phyloP scores from a whole-genome alignment of 1,140 invertebrate species.

The Magallana angulata region DNA sequence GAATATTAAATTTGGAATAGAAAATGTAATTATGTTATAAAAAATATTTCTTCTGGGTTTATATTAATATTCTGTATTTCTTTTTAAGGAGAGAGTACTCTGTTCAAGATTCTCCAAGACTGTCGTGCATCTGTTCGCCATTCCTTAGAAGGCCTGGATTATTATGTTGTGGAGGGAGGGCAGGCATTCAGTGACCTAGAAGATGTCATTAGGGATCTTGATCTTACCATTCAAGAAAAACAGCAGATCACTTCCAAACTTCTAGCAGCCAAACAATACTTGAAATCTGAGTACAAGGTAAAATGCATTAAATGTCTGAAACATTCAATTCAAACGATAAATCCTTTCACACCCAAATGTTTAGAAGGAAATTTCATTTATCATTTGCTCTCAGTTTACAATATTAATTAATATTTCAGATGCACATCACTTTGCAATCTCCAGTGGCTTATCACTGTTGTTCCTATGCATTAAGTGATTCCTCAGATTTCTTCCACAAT shows the following conservation, averaged over 20 bases:
- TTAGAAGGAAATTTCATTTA: no score
- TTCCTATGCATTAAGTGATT: conserved; percentile 32
- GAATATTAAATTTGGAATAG: no score
- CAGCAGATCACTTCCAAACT: background rate
- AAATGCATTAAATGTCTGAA: background rate
- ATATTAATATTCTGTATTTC: no score
- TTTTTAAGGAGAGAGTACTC: conserved; percentile 30
- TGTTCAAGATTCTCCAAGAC: conserved; percentile 37
- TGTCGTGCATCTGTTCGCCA: conserved; percentile 14
- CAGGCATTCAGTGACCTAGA: conserved; percentile 16
- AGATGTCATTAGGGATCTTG: background rate
- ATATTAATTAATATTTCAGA: conserved; percentile 14
- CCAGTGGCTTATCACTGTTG: conserved; percentile 31
- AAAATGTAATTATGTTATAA: no score
- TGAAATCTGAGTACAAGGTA: conserved; percentile 5
- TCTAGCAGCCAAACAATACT: background rate
- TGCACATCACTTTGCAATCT: conserved; percentile 16
- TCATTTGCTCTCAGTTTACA: background rate
- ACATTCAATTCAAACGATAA: background rate
- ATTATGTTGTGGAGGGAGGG: conserved; percentile 31
- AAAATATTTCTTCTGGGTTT: no score
- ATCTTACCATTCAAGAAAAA: background rate
- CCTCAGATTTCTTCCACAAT: background rate
- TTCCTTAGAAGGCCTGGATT: conserved; percentile 39
- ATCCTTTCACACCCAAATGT: background rate